Percentiles rank a stretch among this genome's conserved stretches.
phyloP scores from a whole-genome alignment of 1,140 invertebrate genomes.

The Chrysomallon squamiferum region DNA sequence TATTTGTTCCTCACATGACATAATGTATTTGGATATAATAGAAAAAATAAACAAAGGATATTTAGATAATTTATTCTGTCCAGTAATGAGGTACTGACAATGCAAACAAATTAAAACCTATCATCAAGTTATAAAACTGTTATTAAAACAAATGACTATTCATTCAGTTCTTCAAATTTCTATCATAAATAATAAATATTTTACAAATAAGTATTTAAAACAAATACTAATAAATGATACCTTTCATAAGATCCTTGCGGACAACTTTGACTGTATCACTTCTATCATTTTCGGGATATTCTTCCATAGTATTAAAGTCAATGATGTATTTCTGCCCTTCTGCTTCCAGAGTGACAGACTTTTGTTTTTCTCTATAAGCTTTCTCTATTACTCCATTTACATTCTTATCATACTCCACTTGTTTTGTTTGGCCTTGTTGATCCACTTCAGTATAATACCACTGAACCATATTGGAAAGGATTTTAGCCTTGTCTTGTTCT shows the following conservation, averaged over 20 bases:
- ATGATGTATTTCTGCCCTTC: background rate
- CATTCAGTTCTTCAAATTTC: too few relatives aligned
- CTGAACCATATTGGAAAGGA: background rate
- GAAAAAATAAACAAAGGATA: too few relatives aligned
- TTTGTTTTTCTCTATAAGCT: background rate
- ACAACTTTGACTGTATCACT: background rate
- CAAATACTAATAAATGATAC: too few relatives aligned
- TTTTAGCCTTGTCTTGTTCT: background rate
- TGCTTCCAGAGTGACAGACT: background rate
- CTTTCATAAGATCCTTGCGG: background rate
- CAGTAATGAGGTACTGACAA: too few relatives aligned
- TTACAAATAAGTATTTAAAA: too few relatives aligned
- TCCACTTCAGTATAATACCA: background rate
- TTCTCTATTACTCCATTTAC: background rate
- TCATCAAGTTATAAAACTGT: too few relatives aligned
- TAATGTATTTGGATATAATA: too few relatives aligned
- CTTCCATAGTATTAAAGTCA: background rate
- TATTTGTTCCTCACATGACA: too few relatives aligned
- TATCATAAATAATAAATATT: too few relatives aligned
- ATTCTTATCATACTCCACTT: background rate
- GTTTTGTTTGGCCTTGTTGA: background rate
- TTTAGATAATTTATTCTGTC: too few relatives aligned
- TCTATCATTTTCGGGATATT: background rate
- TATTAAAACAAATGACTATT: too few relatives aligned
- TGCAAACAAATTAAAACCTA: too few relatives aligned